Evolutionary conservation across 2,888 invertebrate species (phyloP).

Genomic region (Ormyrus labotus): DNA sequence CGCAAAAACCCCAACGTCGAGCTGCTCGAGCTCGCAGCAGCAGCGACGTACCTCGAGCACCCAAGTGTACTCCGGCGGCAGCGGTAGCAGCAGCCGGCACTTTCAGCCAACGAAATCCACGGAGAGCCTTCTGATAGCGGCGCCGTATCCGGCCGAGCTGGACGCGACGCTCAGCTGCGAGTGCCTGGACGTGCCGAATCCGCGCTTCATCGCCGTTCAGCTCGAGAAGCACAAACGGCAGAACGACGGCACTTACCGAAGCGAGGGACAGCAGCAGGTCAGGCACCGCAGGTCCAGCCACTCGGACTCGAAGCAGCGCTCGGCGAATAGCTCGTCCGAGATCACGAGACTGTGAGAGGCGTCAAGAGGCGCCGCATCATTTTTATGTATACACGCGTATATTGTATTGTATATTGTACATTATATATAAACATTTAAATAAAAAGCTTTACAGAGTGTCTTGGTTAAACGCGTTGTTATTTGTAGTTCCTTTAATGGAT

Average conservation of each 20-base stretch:
- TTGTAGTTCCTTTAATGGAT: no score
- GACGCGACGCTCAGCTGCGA: slow-evolving; percentile 86
- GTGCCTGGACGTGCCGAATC: slow-evolving; percentile 78
- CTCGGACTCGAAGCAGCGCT: slow-evolving; percentile 70
- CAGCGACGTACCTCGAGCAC: slow-evolving; percentile 76
- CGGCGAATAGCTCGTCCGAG: slow-evolving; percentile 69
- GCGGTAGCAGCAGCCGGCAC: slow-evolving; percentile 66
- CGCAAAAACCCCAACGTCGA: slow-evolving; percentile 77
- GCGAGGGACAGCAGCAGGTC: slow-evolving; percentile 59
- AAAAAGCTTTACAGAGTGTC: slow-evolving; percentile 32
- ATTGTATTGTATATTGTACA: slow-evolving; percentile 33
- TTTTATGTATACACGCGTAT: slow-evolving; percentile 20
- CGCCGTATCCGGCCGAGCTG: slow-evolving; percentile 81
- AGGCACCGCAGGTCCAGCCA: slow-evolving; percentile 73
- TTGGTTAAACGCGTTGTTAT: slow-evolving; percentile 1
- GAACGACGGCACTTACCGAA: slow-evolving; percentile 61
- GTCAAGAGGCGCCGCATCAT: not conserved
- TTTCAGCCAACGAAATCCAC: slow-evolving; percentile 87
- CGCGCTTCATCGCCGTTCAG: slow-evolving; percentile 64
- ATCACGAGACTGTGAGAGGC: slow-evolving; percentile 67
- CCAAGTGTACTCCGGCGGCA: slow-evolving; percentile 75
- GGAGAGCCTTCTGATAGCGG: slow-evolving; percentile 84
- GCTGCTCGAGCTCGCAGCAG: slow-evolving; percentile 66
- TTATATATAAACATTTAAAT: slow-evolving; percentile 35
- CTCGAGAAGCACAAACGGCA: slow-evolving; percentile 69